phyloP scores from a whole-genome alignment of 2,797 vertebrate species.

The Anisognathus igniventris region DNA sequence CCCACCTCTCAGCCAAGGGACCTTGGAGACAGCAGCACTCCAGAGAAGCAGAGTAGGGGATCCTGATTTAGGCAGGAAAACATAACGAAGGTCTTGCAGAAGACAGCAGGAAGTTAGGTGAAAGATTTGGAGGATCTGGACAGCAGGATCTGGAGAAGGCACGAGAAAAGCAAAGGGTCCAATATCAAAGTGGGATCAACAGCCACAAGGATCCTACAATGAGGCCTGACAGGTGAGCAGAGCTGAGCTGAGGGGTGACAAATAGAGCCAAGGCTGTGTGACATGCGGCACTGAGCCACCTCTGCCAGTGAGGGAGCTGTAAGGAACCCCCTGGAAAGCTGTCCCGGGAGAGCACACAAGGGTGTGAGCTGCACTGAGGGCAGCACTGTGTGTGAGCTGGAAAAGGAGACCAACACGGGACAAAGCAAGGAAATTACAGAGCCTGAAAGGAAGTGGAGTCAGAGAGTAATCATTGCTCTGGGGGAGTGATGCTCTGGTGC shows the following conservation, averaged over 20 bases:
- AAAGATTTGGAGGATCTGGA: too few relatives aligned
- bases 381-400: fast-evolving
- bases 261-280: background rate
- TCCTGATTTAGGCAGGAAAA: background rate
- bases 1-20: background rate
- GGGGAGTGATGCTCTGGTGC: background rate
- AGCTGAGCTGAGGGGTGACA: background rate
- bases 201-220: background rate
- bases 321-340: background rate
- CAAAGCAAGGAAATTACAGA: background rate
- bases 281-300: background rate
- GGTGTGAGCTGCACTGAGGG: background rate
- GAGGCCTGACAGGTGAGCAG: background rate
- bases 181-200: background rate
- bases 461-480: background rate
- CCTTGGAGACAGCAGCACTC: background rate
- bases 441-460: background rate
- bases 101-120: background rate
- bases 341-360: background rate
- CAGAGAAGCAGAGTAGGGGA: background rate
- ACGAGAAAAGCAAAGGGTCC: background rate
- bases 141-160: background rate
- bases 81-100: fast-evolving
- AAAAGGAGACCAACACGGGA: background rate
- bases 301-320: background rate